These are phyloP conservation scores for Pterocles gutturalis DNA, from an alignment of 2,113 vertebrate genomes.

Conservation along the genomic window DNA sequence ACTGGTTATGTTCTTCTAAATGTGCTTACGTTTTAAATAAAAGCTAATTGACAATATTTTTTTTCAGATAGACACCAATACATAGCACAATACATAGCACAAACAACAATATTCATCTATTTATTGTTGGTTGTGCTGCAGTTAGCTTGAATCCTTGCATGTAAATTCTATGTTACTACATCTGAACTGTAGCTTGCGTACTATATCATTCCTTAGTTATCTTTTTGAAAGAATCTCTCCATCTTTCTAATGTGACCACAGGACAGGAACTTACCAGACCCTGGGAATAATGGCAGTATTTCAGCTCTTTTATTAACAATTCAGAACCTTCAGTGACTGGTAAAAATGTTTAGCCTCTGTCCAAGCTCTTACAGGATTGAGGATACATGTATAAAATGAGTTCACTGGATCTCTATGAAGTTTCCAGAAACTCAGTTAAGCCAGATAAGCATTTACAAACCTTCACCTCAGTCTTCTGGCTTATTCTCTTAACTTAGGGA, in stretches of 20 bases:
- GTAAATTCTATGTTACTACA: neutral
- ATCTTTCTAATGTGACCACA: neutral
- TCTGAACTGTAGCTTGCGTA: neutral
- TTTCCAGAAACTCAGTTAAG: neutral
- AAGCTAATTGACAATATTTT: neutral
- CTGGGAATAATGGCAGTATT: neutral
- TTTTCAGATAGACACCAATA: neutral
- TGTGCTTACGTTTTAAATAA: neutral
- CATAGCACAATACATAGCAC: neutral
- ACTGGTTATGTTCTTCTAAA: neutral
- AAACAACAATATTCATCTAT: neutral
- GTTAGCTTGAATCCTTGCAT: neutral
- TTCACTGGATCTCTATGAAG: accelerated
- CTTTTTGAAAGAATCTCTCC: neutral
- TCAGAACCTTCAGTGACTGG: neutral
- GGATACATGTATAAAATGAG: neutral
- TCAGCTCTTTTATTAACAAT: conserved; percentile 13
- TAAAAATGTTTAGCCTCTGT: neutral
- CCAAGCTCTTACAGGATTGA: neutral
- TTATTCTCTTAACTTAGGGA: neutral
- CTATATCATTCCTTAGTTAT: neutral
- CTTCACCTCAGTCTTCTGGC: neutral
- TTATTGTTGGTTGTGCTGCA: neutral
- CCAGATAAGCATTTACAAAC: neutral
- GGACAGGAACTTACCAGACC: neutral